Conservation (phyloP, 2,113 vertebrate genomes). For the Periophthalmus modestus region DNA sequence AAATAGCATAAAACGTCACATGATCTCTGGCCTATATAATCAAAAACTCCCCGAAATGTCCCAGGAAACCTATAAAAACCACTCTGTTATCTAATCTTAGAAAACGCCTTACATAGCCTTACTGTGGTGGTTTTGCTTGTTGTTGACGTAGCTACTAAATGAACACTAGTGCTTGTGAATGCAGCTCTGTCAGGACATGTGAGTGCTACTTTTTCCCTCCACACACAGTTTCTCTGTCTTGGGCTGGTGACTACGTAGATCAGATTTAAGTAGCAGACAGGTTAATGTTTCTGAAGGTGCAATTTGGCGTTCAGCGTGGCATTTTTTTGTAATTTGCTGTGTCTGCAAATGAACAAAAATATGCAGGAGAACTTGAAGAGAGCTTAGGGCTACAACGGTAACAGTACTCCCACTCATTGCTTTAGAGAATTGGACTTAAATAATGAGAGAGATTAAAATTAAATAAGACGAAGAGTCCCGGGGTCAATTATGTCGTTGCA, state of each 20-base stretch:
- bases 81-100: background rate
- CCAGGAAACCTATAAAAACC: background rate
- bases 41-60: background rate
- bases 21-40: background rate
- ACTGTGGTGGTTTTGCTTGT: background rate
- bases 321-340: slow-evolving; percentile 13
- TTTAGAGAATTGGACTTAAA: background rate
- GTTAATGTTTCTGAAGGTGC: slow-evolving; percentile 19
- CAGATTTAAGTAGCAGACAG: slow-evolving; percentile 21
- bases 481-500: background rate
- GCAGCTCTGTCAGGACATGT: slow-evolving; percentile 11
- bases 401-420: background rate
- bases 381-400: background rate
- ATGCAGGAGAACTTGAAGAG: background rate
- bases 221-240: slow-evolving; percentile 6
- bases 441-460: too few species aligned
- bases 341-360: slow-evolving; percentile 1
- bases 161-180: background rate
- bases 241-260: slow-evolving; percentile 21
- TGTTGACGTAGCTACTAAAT: slow-evolving; percentile 1
- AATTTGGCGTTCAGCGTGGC: background rate
- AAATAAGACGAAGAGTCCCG: background rate
- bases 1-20: too few species aligned
- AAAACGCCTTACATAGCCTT: background rate
- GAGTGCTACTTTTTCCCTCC: slow-evolving; percentile 20